Base-by-base conservation (phyloP, 1,140 invertebrate genomes). In the Diorhabda sublineata region DNA sequence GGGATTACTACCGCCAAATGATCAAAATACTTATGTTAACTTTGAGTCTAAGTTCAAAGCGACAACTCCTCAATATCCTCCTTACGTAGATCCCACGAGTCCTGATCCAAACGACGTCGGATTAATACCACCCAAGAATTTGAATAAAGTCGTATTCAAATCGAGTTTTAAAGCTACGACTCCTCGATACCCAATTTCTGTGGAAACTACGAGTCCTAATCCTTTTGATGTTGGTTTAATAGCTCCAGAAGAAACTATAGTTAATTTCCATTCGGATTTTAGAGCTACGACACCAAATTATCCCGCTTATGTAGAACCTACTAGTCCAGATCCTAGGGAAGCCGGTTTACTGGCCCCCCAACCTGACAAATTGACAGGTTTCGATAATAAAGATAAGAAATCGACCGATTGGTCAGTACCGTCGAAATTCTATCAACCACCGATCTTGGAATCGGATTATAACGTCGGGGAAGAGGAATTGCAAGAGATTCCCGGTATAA, bases 211-310 rank as follows among this genome's bases (percentile, higher is more conserved):
- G 43, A 68, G 71, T 63, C 69, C 73, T 8, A 45, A 73, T 69
- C 71, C 73, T 67, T 66, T 58, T 58, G 66, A 69, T 11, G 70
- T 73, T 9, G 75, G 75, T 43, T 62, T 76, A 52, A 2, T 74
- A 7, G 60, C 71, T 5, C 74, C 74, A 3, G 4, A 5, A 4
- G 41, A 52, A 9, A 44, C 9, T 5, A 52, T 6, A 5, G 9
- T 26, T 45, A 58, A 43, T 41, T 65, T 56, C 26, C 42, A 67
- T 5, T 67, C 57, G 6, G 8, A 45, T 42, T 67, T 41, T 59
- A 59, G 71, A 72, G 77, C 77, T 0, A 78, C 77, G 2, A 77
- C 75, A 3, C 77, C 77, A 6, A 67, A 71, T 26, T 78, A 77
- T 65, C 77, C 77, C 4, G 69, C 45, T 71, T 65, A 57, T 45